phyloP scores from a whole-genome alignment of 2,888 invertebrate species.

The Zelleria hepariella region DNA sequence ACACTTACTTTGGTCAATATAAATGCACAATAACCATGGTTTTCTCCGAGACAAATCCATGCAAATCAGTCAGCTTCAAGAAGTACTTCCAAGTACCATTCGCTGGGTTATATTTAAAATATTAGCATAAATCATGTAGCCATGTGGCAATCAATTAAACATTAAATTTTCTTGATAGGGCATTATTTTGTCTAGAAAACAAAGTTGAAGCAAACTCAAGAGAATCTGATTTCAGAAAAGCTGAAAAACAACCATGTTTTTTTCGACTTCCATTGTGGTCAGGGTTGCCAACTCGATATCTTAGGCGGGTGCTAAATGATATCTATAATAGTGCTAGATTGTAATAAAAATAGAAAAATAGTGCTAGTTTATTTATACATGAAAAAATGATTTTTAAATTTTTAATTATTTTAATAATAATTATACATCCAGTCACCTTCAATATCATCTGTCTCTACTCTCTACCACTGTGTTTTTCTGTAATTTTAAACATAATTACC shows the following conservation, averaged over 20 bases:
- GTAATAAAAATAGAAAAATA: too few species aligned
- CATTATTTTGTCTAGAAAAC: constrained; percentile 27
- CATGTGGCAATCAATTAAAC: constrained; percentile 22
- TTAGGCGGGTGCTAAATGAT: too few species aligned
- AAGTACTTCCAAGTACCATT: constrained; percentile 52
- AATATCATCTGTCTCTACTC: too few species aligned
- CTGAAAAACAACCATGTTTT: constrained; percentile 72
- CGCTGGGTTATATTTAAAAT: constrained; percentile 48
- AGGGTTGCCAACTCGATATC: too few species aligned
- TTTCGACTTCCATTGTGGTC: constrained; percentile 21
- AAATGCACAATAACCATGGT: constrained; percentile 49
- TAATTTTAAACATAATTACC: too few species aligned
- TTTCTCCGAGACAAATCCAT: constrained; percentile 37
- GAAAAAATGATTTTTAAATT: too few species aligned
- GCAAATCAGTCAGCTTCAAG: constrained; percentile 40
- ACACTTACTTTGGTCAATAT: constrained; percentile 60
- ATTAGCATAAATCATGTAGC: constrained; percentile 19
- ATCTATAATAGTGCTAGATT: too few species aligned
- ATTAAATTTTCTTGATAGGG: constrained; percentile 25
- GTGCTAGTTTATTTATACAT: too few species aligned
- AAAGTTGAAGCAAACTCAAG: constrained; percentile 30
- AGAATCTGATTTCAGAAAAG: constrained; percentile 41
- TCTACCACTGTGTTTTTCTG: too few species aligned
- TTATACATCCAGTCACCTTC: too few species aligned
- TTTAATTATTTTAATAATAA: too few species aligned